phyloP scores from a whole-genome alignment of 2,113 vertebrate genomes.

The Cnemophilus loriae region DNA sequence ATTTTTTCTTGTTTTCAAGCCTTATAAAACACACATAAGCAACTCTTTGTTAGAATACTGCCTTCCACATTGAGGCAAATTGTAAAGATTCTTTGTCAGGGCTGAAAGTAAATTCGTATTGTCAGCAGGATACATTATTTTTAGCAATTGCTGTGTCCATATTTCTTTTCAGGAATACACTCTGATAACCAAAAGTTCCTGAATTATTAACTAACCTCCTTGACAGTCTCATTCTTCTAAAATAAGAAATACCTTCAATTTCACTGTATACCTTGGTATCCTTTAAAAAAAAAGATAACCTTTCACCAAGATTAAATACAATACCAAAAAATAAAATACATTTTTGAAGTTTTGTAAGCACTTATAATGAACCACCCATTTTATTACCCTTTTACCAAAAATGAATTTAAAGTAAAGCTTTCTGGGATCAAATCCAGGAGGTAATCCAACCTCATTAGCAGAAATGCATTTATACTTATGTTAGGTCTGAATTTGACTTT shows the following conservation, averaged over 20 bases:
- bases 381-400: slow-evolving; percentile 27
- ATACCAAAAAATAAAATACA: neutral
- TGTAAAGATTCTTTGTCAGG: slow-evolving; percentile 23
- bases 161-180: slow-evolving; percentile 45
- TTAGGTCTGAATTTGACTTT: neutral
- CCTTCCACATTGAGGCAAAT: slow-evolving; percentile 9
- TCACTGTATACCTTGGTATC: neutral
- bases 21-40: neutral
- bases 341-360: neutral
- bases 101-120: slow-evolving; percentile 34
- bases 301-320: neutral
- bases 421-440: slow-evolving; percentile 5
- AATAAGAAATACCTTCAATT: slow-evolving; percentile 29
- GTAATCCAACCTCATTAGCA: slow-evolving; percentile 32
- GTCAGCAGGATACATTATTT: slow-evolving; percentile 40
- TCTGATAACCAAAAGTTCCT: slow-evolving; percentile 25
- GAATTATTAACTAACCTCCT: slow-evolving; percentile 54
- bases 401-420: slow-evolving; percentile 13
- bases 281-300: neutral
- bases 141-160: slow-evolving; percentile 32
- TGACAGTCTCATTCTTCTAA: neutral
- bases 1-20: neutral
- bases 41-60: slow-evolving; percentile 36
- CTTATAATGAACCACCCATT: neutral
- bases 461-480: slow-evolving; percentile 28